Conservation (phyloP, 2,888 invertebrate species). For the Apodemia zela region DNA sequence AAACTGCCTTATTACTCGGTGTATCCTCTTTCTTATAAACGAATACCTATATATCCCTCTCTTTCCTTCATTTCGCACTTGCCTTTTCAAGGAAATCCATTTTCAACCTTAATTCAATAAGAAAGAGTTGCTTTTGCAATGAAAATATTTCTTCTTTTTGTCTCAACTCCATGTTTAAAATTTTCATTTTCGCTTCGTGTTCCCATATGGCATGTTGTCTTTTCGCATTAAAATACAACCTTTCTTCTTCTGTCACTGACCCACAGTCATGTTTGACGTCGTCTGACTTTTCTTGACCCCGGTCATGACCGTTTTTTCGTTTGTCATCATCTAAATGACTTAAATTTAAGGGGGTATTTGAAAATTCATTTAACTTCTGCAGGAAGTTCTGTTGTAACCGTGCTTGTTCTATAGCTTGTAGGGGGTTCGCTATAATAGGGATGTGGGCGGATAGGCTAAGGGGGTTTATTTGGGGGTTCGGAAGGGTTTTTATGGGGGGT, state of each 20-base stretch:
- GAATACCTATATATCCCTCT: neutral
- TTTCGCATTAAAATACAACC: slow-evolving; percentile 66
- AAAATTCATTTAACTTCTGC: slow-evolving; percentile 65
- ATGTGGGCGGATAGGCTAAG: slow-evolving; percentile 40
- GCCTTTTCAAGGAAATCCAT: slow-evolving; percentile 78
- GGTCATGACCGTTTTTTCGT: slow-evolving; percentile 51
- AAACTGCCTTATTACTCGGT: neutral
- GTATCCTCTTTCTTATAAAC: slow-evolving; percentile 8
- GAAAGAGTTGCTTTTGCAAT: slow-evolving; percentile 71
- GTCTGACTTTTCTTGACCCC: slow-evolving; percentile 40
- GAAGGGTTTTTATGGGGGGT: slow-evolving; percentile 41
- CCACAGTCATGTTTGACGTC: slow-evolving; percentile 53
- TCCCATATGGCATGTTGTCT: slow-evolving; percentile 74
- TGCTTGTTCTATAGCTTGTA: slow-evolving; percentile 68
- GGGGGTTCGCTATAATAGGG: slow-evolving; percentile 53
- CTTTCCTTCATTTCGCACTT: slow-evolving; percentile 53
- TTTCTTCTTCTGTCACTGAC: slow-evolving; percentile 61
- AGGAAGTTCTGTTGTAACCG: slow-evolving; percentile 65
- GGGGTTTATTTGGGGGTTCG: slow-evolving; percentile 39
- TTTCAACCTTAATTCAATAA: slow-evolving; percentile 70
- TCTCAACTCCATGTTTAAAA: slow-evolving; percentile 67
- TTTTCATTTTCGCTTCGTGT: slow-evolving; percentile 77
- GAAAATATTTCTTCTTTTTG: slow-evolving; percentile 77
- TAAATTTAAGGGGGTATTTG: slow-evolving; percentile 69
- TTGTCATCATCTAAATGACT: slow-evolving; percentile 64